Conservation (phyloP, 2,888 invertebrate species). For the Calameuta pallipes region DNA sequence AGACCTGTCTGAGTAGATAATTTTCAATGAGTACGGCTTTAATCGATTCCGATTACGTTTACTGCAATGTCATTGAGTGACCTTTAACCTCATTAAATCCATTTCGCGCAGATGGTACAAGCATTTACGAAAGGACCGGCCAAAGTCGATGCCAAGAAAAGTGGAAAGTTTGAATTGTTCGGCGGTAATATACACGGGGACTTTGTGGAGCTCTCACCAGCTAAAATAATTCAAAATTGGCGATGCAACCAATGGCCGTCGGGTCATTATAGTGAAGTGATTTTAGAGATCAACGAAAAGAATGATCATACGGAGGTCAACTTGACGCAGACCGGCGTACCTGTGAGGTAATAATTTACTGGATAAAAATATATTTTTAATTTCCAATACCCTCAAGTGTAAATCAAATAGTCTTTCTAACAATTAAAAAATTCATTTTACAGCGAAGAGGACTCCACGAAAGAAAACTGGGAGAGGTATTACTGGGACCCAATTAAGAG, state of each 20-base stretch:
- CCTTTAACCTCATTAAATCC: conserved; percentile 44
- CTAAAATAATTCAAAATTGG: conserved; percentile 91
- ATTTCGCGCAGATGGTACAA: conserved; percentile 77
- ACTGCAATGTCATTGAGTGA: not conserved
- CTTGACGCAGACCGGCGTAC: conserved; percentile 87
- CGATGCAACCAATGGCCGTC: conserved; percentile 94
- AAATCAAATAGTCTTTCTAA: not conserved
- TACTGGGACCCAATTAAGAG: conserved; percentile 96
- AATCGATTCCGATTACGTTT: not conserved
- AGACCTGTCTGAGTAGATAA: not conserved
- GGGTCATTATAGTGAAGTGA: conserved; percentile 90
- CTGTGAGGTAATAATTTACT: conserved; percentile 69
- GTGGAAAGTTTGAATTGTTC: conserved; percentile 91
- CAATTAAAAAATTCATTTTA: conserved; percentile 29
- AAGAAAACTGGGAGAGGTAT: conserved; percentile 91
- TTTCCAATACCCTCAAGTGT: not conserved
- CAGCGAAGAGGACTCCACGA: conserved; percentile 81
- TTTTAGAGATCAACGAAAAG: conserved; percentile 86
- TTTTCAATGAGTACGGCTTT: not conserved
- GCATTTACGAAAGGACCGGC: conserved; percentile 90
- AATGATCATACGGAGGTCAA: conserved; percentile 88
- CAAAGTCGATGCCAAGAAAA: conserved; percentile 82
- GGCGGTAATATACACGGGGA: conserved; percentile 92
- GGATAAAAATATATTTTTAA: not conserved
- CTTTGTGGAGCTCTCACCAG: conserved; percentile 86